phyloP scores from a whole-genome alignment of 2,797 vertebrate species.

The Rhinella marina region DNA sequence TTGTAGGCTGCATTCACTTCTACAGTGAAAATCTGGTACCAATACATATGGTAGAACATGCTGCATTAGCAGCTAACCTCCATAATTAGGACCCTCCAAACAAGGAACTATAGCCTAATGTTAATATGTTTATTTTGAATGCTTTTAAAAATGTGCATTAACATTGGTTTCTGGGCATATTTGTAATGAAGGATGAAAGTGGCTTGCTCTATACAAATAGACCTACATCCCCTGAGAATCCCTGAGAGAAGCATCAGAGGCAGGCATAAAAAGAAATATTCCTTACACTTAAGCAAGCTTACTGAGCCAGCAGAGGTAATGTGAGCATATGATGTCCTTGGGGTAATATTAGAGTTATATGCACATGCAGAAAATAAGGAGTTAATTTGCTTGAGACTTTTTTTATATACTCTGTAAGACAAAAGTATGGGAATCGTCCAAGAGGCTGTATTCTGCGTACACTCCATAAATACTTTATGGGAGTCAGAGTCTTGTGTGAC shows the following conservation, averaged over 20 bases:
- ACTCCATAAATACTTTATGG: slow-evolving; percentile 32
- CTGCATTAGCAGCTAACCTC: too few species aligned
- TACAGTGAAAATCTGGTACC: too few species aligned
- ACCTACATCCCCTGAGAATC: not conserved
- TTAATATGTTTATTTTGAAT: not conserved
- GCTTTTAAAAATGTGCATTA: not conserved
- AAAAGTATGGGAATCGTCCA: not conserved
- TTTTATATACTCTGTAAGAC: not conserved
- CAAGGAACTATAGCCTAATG: not conserved
- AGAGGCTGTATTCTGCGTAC: not conserved
- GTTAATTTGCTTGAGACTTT: not conserved
- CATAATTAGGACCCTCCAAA: too few species aligned
- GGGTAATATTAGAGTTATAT: not conserved
- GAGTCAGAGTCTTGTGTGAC: slow-evolving; percentile 33
- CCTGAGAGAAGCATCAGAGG: not conserved
- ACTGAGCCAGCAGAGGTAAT: not conserved
- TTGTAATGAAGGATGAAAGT: not conserved
- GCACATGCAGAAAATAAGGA: not conserved
- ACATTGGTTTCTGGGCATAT: not conserved
- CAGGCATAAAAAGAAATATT: not conserved
- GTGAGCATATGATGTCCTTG: not conserved
- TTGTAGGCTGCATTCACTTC: too few species aligned
- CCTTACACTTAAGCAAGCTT: not conserved
- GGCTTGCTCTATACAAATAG: not conserved
- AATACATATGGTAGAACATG: too few species aligned